Percentiles rank a stretch among this genome's conserved stretches.
phyloP scores from a whole-genome alignment of 2,888 invertebrate genomes.

The Eurytoma californica region DNA sequence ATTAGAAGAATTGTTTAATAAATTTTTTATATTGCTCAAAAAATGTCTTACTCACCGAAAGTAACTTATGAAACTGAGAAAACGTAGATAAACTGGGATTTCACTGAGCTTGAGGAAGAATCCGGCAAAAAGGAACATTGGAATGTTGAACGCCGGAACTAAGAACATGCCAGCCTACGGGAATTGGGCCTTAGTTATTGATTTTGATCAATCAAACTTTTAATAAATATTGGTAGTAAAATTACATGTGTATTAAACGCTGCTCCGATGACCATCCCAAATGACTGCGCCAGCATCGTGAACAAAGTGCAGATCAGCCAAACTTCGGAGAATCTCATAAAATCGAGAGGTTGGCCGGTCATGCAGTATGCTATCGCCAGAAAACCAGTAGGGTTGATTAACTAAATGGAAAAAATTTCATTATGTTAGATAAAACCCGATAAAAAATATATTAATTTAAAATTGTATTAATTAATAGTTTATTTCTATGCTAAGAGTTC shows the following conservation, averaged over 20 bases:
- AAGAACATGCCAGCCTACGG: conserved; percentile 85
- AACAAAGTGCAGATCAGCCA: conserved; percentile 82
- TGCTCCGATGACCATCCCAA: conserved; percentile 86
- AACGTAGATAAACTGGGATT: conserved; percentile 82
- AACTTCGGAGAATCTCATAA: conserved; percentile 79
- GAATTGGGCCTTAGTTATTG: not conserved
- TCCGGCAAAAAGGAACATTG: conserved; percentile 89
- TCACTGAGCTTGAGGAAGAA: conserved; percentile 88
- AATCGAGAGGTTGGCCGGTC: conserved; percentile 85
- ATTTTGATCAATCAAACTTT: not conserved
- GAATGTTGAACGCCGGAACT: conserved; percentile 86
- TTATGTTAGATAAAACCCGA: too few relatives aligned
- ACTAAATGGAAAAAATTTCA: conserved; percentile 71
- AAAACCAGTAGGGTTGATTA: conserved; percentile 85
- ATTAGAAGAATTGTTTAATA: not conserved
- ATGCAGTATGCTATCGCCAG: conserved; percentile 85
- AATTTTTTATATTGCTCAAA: not conserved
- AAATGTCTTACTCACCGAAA: conserved; percentile 74
- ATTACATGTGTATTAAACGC: conserved; percentile 81
- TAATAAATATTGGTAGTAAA: not conserved
- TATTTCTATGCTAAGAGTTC: too few relatives aligned
- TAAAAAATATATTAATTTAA: too few relatives aligned
- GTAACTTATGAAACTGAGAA: conserved; percentile 83
- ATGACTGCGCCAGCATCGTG: conserved; percentile 85
- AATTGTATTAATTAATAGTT: too few relatives aligned